Conservation (phyloP, 2,888 invertebrate genomes). For the Latrodectus hesperus region DNA sequence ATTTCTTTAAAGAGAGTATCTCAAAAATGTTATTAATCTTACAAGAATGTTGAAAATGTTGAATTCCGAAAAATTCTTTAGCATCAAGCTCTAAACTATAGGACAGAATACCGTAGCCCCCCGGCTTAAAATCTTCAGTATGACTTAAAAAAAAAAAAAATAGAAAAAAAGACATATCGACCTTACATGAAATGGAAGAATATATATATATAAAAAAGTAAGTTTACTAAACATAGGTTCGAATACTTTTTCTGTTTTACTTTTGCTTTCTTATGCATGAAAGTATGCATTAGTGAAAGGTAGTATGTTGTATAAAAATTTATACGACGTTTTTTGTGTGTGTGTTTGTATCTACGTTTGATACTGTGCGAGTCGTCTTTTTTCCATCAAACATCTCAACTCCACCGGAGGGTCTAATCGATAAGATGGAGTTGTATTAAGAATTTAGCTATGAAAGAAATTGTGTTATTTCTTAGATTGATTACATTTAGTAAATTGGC, state of each 20-base stretch:
- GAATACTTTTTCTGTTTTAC: not conserved
- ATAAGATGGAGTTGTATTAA: slow-evolving; percentile 44
- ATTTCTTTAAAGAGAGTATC: not conserved
- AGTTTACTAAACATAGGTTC: not conserved
- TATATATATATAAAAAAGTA: slow-evolving; percentile 1
- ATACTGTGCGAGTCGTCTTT: not conserved
- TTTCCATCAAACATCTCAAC: not conserved
- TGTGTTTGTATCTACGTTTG: not conserved
- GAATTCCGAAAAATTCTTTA: not conserved
- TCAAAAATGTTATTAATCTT: slow-evolving; percentile 1
- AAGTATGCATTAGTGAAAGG: slow-evolving; percentile 58
- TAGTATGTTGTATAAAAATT: slow-evolving; percentile 1
- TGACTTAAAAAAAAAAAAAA: slow-evolving; percentile 20
- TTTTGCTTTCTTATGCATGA: slow-evolving; percentile 48
- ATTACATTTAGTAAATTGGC: slow-evolving; percentile 3
- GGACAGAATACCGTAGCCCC: not conserved
- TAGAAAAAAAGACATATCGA: slow-evolving; percentile 25
- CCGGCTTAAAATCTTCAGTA: not conserved
- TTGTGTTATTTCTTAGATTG: slow-evolving; percentile 17
- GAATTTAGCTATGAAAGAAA: slow-evolving; percentile 8
- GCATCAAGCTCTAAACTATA: not conserved
- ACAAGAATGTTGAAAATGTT: not conserved
- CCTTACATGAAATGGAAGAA: not conserved
- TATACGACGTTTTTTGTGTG: slow-evolving; percentile 3
- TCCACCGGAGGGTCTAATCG: slow-evolving; percentile 37